Evolutionary conservation across 1,140 invertebrate genomes (phyloP).

Genomic region (Propsilocerus akamusi): DNA sequence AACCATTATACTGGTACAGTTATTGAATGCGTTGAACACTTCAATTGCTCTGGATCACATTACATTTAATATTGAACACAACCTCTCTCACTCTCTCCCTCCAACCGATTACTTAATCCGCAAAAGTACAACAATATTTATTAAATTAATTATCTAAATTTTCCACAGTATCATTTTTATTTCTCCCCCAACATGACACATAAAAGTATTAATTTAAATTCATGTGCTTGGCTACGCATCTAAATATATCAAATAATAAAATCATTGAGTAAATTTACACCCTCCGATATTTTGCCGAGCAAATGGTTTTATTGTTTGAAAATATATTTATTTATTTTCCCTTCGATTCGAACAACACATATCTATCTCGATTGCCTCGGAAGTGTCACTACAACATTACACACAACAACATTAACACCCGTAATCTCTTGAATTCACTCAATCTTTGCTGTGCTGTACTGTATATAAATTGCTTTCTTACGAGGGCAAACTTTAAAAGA

Average conservation of each 20-base stretch:
- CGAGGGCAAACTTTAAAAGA: too few species aligned
- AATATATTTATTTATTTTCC: background rate
- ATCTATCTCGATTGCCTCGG: background rate
- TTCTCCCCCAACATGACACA: background rate
- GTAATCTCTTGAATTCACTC: background rate
- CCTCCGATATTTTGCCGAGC: background rate
- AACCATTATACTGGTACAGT: too few species aligned
- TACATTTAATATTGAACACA: too few species aligned
- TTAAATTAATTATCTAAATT: conserved; percentile 3
- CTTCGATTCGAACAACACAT: background rate
- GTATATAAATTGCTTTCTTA: background rate
- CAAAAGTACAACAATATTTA: too few species aligned
- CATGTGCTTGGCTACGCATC: background rate
- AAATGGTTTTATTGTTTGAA: background rate
- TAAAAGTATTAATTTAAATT: conserved; percentile 2
- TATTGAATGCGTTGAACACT: too few species aligned
- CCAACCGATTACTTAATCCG: too few species aligned
- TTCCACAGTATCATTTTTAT: conserved; percentile 2
- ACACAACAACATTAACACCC: conserved; percentile 1
- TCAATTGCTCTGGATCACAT: too few species aligned
- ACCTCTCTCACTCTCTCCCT: too few species aligned
- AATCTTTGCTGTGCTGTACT: background rate
- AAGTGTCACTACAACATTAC: too few species aligned
- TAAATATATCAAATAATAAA: conserved; percentile 2
- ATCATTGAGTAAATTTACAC: conserved; percentile 4